Percentiles rank a stretch among this genome's conserved stretches.
Conservation (phyloP, 2,888 invertebrate genomes). For the Sarcophaga caerulescens region DNA sequence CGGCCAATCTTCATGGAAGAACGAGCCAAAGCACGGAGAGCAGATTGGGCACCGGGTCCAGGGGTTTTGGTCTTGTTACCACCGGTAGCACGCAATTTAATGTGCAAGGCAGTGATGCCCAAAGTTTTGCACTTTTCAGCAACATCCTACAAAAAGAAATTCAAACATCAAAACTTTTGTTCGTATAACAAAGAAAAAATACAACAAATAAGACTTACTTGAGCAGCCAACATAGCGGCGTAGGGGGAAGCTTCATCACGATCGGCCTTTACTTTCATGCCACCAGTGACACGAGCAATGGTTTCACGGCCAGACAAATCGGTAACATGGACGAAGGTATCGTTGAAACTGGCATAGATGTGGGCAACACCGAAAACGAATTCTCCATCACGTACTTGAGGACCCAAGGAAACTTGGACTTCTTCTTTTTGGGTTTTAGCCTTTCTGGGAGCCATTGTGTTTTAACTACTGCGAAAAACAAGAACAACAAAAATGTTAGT, state of each 20-base stretch:
- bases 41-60: conserved; percentile 99
- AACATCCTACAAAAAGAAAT: conserved; percentile 88
- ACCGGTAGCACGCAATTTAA: conserved; percentile 98
- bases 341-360: conserved; percentile 99
- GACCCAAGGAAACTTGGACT: conserved; percentile 96
- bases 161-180: too few relatives aligned
- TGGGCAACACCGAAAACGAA: conserved; percentile 99
- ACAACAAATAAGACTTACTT: conserved; percentile 83
- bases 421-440: conserved; percentile 98
- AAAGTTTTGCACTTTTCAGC: conserved; percentile 98
- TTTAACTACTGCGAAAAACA: conserved; percentile 56
- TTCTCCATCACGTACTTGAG: conserved; percentile 98
- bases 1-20: conserved; percentile 99
- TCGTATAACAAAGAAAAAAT: too few relatives aligned
- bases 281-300: conserved; percentile 96
- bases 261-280: conserved; percentile 99
- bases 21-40: conserved; percentile 98
- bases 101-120: conserved; percentile 98
- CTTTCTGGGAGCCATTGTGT: conserved; percentile 96
- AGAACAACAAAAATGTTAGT: conserved; percentile 55
- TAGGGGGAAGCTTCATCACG: conserved; percentile 99
- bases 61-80: conserved; percentile 99
- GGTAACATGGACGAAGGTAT: conserved; percentile 99
- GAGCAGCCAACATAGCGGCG: conserved; percentile 99
- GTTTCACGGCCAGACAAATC: conserved; percentile 98